Evolutionary conservation across 1,140 invertebrate species (phyloP), one percentile per base, ranked within the genome.

Genomic region (Lamellibrachia luymesi): DNA sequence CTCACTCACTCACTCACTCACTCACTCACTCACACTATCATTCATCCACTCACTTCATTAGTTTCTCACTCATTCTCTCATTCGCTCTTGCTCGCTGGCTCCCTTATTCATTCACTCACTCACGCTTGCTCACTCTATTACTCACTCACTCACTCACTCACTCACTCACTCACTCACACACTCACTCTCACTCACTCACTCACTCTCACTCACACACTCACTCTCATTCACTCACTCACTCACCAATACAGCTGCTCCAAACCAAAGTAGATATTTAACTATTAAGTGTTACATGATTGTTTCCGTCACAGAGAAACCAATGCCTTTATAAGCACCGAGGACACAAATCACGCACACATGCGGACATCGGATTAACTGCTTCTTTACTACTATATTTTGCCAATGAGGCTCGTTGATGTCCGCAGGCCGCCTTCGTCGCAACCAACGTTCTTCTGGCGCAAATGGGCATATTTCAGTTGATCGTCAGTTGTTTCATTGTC

Each of bases 151-250:
- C 52, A 56, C 52, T 56, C 52, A 56, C 52, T 1, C 52, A 56
- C 52, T 7, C 52, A 7, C 52, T 7, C 52, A 7, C 52, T 7
- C 52, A 7, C 52, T 7, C 52, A 7, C 52, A 56, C 52, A 90
- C 92, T 2, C 92, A 90, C 92, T 90, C 92, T 91, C 92, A 93
- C 92, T 91, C 92, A 90, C 92, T 80, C 92, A 93, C 92, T 91
- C 92, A 93, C 92, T 91, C 90, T 49, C 92, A 51, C 27, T 50
- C 90, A 93, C 92, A 50, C 92, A 93, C 80, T 91, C 80, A 93
- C 49, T 93, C 90, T n/a, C 92, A 93, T 90, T 93, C 92, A 90
- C 92, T 93, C 92, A 93, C 92, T 93, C 64, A 93, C 64, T 49
- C 52, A 56, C 6, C 52, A 7, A 56, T 56, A 7, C 13, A 56